A percentile compares a stretch with the other conserved stretches of the same genome.
phyloP scores from a whole-genome alignment of 64 coral and sea anemone species.

The Catalaphyllia jardinei region DNA sequence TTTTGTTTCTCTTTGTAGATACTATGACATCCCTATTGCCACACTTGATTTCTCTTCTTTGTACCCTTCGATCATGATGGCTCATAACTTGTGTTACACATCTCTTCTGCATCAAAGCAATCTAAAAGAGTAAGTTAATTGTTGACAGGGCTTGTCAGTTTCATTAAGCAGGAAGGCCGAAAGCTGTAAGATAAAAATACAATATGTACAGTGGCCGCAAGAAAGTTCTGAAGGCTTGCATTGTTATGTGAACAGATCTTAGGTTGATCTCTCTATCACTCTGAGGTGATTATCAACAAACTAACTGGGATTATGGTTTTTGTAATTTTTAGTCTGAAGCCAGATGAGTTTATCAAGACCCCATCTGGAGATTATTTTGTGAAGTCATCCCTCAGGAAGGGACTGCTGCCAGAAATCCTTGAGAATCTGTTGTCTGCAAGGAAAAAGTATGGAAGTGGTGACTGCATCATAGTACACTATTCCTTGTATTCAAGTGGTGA shows the following conservation, averaged over 20 bases:
- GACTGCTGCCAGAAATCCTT: slow-evolving; percentile 91
- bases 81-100: slow-evolving; percentile 97
- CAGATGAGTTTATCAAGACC: slow-evolving; percentile 94
- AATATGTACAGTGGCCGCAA: no score
- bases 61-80: slow-evolving; percentile 99
- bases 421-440: slow-evolving; percentile 84
- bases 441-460: slow-evolving; percentile 74
- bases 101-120: slow-evolving; percentile 76
- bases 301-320: neutral
- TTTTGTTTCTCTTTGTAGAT: slow-evolving; percentile 50
- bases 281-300: no score
- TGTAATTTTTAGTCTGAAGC: slow-evolving; percentile 27
- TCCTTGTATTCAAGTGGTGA: neutral
- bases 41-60: slow-evolving; percentile 97
- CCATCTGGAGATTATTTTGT: slow-evolving; percentile 96
- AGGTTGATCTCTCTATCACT: no score
- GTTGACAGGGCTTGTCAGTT: no score
- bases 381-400: slow-evolving; percentile 78
- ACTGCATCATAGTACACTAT: neutral
- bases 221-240: no score
- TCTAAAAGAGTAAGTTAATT: slow-evolving; percentile 72
- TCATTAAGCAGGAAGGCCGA: no score
- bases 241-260: no score
- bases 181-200: no score
- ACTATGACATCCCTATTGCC: slow-evolving; percentile 88